Evolutionary conservation across 92 coral and sea anemone species (phyloP), one percentile per base, ranked within the genome.

Genomic region (Nematostella vectensis): DNA sequence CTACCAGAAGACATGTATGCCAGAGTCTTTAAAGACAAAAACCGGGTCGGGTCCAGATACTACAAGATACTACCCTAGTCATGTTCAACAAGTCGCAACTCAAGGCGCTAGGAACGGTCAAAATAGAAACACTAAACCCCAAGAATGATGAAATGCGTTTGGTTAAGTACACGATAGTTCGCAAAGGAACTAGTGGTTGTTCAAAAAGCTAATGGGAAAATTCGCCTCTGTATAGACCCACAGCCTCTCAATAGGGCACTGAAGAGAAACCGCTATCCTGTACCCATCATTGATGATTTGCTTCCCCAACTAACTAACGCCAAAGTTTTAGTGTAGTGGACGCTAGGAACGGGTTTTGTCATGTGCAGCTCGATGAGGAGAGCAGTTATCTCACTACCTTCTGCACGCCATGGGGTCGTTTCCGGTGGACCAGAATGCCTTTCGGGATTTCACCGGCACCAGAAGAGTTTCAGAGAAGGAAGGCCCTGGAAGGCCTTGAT

Each of bases 211-310:
- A 50, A 64, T 37, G 88, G 82, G 10, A 17, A 21, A 0, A 25
- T 77, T 3, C 22, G 78, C 1, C 48, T 77, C 3, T 77, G 84
- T 24, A 76, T 82, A 17, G 80, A 74, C 48, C 77, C 80, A 8
- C 67, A 55, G 42, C 57, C 24, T 16, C 66, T 68, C 1, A 80
- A 75, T 24, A 30, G 13, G 42, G 76, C 73, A 18, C 25, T 72
- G 11, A 65, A 65, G 53, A 0, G 54, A 48, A 30, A 37, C 25
- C 63, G 55, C 25, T 54, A 3, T 27, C 67, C 67, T 12, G 27
- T 58, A 12, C 47, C 48, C 3, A 44, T 33, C 20, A 68, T 47
- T 29, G 74, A 63, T 3, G 70, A 63, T 30, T 27, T 69, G n/a
- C 60, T 69, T 8, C 76, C 67, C 11, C 57, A 59, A 22, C 52